phyloP scores from a whole-genome alignment of 1,140 invertebrate species.

The Acromyrmex heyeri region DNA sequence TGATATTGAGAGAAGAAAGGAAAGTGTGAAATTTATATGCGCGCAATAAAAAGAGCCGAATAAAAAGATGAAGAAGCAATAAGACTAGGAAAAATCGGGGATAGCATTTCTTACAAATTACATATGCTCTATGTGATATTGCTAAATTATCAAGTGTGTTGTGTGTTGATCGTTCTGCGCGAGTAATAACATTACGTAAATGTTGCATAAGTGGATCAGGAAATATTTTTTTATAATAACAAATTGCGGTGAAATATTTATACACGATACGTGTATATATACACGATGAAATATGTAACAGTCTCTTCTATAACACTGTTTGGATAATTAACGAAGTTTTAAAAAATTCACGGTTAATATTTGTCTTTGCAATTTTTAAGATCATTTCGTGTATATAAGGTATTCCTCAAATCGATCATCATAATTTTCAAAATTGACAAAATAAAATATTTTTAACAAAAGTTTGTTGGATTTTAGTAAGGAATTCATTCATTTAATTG shows the following conservation, averaged over 20 bases:
- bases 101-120: conserved; percentile 2
- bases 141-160: conserved; percentile 29
- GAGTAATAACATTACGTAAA: conserved; percentile 32
- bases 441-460: no score
- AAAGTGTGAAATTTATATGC: conserved; percentile 6
- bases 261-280: background rate
- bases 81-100: conserved; percentile 3
- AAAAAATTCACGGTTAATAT: background rate
- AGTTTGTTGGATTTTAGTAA: no score
- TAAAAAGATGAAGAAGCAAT: background rate
- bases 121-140: background rate
- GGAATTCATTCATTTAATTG: no score
- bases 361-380: background rate
- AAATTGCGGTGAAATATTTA: background rate
- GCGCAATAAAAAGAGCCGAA: conserved; percentile 1
- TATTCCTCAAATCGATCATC: no score
- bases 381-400: background rate
- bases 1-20: background rate
- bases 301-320: background rate
- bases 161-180: conserved; percentile 32
- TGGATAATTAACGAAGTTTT: background rate
- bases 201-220: conserved; percentile 17
- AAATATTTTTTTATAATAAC: conserved; percentile 40
- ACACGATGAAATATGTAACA: background rate
- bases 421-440: no score